Base-by-base conservation (phyloP, 2,797 vertebrate genomes). In the Platyrinchus mystaceus region DNA sequence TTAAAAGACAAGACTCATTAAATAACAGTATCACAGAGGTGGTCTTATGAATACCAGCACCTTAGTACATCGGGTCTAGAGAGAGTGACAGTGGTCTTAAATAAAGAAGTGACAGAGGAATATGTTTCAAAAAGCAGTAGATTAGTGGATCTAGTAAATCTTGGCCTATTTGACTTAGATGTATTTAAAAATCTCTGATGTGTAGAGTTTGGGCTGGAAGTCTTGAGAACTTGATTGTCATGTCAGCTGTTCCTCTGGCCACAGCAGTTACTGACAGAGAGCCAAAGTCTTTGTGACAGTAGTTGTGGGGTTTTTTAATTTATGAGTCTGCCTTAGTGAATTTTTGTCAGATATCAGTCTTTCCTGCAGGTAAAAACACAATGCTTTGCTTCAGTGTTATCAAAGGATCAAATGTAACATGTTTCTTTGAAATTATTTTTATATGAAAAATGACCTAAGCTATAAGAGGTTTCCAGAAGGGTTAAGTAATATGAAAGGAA, bases 261-360 rank as follows among this genome's bases (percentile, higher is more conserved):
- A 26, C 47, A 59, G 32, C 53, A 70, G 39, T 68, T 60, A 55
- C 53, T 55, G 32, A 71, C 55, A 69, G 24, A 76, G 16, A 63
- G 43, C 16, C 84, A 90, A 43, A 78, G 46, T 63, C 50, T 73
- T 41, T 75, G n/a, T 62, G 73, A 39, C 34, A 27, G n/a, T 50
- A 67, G 7, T 63, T 74, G 32, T 49, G 14, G 0, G 0, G 4
- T 9, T 19, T 41, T 64, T 27, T 1, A 34, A 37, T 58, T 62
- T 68, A 7, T n/a, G 26, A 14, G 3, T 60, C 67, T 79, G 26
- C 21, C 11, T 59, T 30, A 86, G 22, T 27, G 15, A 80, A 6
- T 78, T 88, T 85, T 77, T 92, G 58, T 39, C 30, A 37, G 32
- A n/a, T 77, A 14, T 23, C 49, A n/a, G 34, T 41, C n/a, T 86